phyloP scores from a whole-genome alignment of 2,113 vertebrate species.

The Pygoscelis adeliae region DNA sequence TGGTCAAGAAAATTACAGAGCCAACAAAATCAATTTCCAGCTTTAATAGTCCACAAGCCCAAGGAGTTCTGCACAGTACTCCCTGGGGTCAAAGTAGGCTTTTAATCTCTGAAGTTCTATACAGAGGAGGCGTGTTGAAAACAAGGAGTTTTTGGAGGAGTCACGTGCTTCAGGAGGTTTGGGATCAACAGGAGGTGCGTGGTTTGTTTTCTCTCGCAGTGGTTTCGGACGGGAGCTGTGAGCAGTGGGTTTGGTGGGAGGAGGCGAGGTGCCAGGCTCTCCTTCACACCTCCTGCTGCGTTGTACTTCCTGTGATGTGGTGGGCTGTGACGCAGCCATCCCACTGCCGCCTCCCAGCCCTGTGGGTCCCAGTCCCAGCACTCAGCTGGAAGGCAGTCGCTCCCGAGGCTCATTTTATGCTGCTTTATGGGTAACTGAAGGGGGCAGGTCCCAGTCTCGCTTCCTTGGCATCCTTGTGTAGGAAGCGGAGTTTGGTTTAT shows the following conservation, averaged over 20 bases:
- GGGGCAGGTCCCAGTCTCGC: not conserved
- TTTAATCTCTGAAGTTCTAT: not conserved
- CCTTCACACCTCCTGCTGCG: not conserved
- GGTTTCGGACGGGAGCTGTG: not conserved
- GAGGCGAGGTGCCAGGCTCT: not conserved
- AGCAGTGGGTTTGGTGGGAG: not conserved
- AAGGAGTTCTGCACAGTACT: not conserved
- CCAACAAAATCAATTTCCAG: constrained; percentile 2
- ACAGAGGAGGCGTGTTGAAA: not conserved
- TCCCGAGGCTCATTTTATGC: not conserved
- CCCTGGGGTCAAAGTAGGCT: not conserved
- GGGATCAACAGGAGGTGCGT: not conserved
- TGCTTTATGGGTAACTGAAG: not conserved
- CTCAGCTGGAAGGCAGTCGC: not conserved
- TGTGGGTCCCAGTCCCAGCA: not conserved
- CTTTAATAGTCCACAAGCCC: not conserved
- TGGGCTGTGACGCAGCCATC: not conserved
- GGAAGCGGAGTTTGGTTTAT: not conserved
- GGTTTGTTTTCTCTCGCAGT: not conserved
- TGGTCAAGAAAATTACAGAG: constrained; percentile 36
- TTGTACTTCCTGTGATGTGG: not conserved
- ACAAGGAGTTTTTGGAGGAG: not conserved
- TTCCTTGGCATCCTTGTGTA: not conserved
- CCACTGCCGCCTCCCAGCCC: not conserved
- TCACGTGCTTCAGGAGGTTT: not conserved